phyloP scores from a whole-genome alignment of 1,140 invertebrate genomes.

The Samia ricini region DNA sequence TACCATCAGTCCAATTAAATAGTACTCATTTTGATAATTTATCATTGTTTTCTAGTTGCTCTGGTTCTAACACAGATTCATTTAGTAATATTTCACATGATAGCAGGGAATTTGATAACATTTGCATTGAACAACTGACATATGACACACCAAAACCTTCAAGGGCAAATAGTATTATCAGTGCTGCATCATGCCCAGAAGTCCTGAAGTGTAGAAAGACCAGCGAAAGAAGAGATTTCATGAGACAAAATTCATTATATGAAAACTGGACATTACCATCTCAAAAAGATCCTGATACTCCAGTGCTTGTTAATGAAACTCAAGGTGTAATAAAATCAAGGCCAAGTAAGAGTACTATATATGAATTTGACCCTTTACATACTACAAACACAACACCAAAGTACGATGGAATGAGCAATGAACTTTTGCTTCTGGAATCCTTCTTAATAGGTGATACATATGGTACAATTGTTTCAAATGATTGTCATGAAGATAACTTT shows the following conservation, averaged over 20 bases:
- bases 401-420: constrained; percentile 65
- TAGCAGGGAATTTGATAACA: constrained; percentile 49
- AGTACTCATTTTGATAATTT: constrained; percentile 52
- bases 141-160: constrained; percentile 60
- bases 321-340: constrained; percentile 21
- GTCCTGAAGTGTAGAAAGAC: constrained; percentile 53
- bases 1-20: constrained; percentile 45
- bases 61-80: constrained; percentile 55
- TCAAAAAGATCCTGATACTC: constrained; percentile 16
- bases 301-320: constrained; percentile 6
- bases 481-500: constrained; percentile 46
- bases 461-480: constrained; percentile 51
- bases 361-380: constrained; percentile 68
- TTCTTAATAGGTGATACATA: constrained; percentile 65
- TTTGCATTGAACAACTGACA: constrained; percentile 38
- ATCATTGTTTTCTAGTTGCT: constrained; percentile 60
- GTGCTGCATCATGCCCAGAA: constrained; percentile 42
- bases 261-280: constrained; percentile 58
- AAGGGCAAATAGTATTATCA: constrained; percentile 47
- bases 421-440: constrained; percentile 57
- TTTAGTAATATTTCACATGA: constrained; percentile 57
- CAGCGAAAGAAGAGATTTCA: constrained; percentile 41
- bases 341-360: constrained; percentile 63
- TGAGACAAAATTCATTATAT: constrained; percentile 60
- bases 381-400: constrained; percentile 31